A percentile compares a stretch with the other conserved stretches of the same genome.
phyloP scores from a whole-genome alignment of 1,140 invertebrate species.

The Ceratina japonica region DNA sequence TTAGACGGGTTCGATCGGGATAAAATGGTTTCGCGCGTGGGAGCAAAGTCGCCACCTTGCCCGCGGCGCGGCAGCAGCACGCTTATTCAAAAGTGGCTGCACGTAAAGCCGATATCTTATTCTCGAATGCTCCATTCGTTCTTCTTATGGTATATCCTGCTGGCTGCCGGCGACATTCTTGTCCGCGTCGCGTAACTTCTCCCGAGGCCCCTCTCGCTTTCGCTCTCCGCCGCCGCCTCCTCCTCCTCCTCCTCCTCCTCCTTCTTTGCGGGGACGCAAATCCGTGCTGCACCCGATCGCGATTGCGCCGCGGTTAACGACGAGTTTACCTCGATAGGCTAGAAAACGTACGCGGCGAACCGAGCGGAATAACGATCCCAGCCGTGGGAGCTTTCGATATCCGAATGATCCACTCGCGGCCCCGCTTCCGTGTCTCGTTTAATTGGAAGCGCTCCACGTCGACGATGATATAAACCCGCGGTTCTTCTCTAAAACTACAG shows the following conservation, averaged over 20 bases:
- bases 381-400: constrained; percentile 29
- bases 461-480: too few species aligned
- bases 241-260: neutral
- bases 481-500: too few species aligned
- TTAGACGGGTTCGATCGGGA: constrained; percentile 1
- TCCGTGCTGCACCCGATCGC: constrained; percentile 35
- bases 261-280: too few species aligned
- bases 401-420: neutral
- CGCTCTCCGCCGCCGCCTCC: neutral
- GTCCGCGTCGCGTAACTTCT: constrained; percentile 74
- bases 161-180: constrained; percentile 73
- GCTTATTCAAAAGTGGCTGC: constrained; percentile 71
- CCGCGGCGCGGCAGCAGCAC: constrained; percentile 50
- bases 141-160: constrained; percentile 72
- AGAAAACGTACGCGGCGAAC: constrained; percentile 23
- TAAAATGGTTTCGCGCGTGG: constrained; percentile 33
- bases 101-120: constrained; percentile 79
- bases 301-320: constrained; percentile 48
- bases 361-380: constrained; percentile 40
- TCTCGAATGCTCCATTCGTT: constrained; percentile 77
- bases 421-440: neutral
- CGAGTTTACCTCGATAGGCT: constrained; percentile 42
- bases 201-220: constrained; percentile 7
- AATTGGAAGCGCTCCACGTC: neutral
- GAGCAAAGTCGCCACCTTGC: constrained; percentile 59